phyloP scores from a whole-genome alignment of 2,113 vertebrate species.

The Eonycteris spelaea region DNA sequence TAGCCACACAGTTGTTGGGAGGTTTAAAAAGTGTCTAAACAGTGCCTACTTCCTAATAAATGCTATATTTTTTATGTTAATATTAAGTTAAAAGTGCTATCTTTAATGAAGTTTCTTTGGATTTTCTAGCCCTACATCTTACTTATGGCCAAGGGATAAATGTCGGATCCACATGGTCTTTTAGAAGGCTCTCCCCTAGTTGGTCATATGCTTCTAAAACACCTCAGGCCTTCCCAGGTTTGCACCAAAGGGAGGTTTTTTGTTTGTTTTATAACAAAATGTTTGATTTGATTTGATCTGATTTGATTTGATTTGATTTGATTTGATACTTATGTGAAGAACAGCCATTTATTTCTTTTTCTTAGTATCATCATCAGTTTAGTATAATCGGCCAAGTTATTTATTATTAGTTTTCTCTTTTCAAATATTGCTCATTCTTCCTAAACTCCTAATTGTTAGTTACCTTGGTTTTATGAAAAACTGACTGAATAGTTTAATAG shows the following conservation, averaged over 20 bases:
- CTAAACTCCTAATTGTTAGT: not conserved
- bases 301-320: slow-evolving; percentile 31
- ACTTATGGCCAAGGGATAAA: not conserved
- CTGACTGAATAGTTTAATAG: not conserved
- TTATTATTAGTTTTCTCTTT: not conserved
- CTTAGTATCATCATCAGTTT: not conserved
- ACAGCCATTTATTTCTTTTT: not conserved
- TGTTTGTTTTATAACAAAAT: not conserved
- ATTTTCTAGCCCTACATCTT: not conserved
- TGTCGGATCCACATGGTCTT: not conserved
- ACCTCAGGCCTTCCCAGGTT: not conserved
- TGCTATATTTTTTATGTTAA: not conserved
- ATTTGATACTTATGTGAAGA: not conserved
- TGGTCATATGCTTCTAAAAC: not conserved
- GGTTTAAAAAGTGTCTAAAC: not conserved
- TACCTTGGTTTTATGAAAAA: slow-evolving; percentile 8
- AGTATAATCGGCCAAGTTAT: not conserved
- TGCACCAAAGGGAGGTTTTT: not conserved
- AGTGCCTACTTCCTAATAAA: not conserved
- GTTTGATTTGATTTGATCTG: not conserved
- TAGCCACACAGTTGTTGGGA: not conserved
- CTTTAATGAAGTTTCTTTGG: not conserved
- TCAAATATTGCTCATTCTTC: not conserved
- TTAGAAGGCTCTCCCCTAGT: not conserved
- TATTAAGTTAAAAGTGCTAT: not conserved